Evolutionary conservation across 2,113 vertebrate genomes (phyloP).

Genomic region (Esox niger): DNA sequence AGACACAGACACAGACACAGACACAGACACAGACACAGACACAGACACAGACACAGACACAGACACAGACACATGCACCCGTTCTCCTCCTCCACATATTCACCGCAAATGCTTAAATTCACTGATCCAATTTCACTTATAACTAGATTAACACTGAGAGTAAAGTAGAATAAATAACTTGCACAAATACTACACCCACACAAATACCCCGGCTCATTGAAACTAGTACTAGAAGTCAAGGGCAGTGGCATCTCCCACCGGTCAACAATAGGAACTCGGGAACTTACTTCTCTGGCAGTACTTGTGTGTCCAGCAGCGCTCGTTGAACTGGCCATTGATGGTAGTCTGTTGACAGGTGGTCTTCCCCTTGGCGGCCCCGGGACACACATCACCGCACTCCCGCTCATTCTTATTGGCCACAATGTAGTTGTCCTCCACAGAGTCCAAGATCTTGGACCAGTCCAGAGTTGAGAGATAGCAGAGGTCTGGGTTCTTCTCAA

Average conservation of each 20-base stretch:
- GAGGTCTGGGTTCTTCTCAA: slow-evolving; percentile 94
- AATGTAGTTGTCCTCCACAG: slow-evolving; percentile 93
- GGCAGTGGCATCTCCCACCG: not conserved
- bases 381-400: slow-evolving; percentile 93
- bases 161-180: not conserved
- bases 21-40: too few relatives aligned
- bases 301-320: slow-evolving; percentile 91
- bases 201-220: not conserved
- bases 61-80: too few relatives aligned
- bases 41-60: too few relatives aligned
- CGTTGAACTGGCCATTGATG: slow-evolving; percentile 88
- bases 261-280: not conserved
- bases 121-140: not conserved
- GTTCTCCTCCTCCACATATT: too few relatives aligned
- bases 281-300: slow-evolving; percentile 90
- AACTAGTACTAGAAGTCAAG: not conserved
- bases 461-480: slow-evolving; percentile 96
- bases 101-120: not conserved
- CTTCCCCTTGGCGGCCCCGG: slow-evolving; percentile 81
- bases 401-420: slow-evolving; percentile 88
- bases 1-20: too few relatives aligned
- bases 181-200: not conserved
- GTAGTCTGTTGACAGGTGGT: slow-evolving; percentile 85
- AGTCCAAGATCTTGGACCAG: slow-evolving; percentile 93
- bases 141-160: not conserved